Base-by-base conservation (phyloP, 2,797 vertebrate genomes). In the Xyrichtys novacula region DNA sequence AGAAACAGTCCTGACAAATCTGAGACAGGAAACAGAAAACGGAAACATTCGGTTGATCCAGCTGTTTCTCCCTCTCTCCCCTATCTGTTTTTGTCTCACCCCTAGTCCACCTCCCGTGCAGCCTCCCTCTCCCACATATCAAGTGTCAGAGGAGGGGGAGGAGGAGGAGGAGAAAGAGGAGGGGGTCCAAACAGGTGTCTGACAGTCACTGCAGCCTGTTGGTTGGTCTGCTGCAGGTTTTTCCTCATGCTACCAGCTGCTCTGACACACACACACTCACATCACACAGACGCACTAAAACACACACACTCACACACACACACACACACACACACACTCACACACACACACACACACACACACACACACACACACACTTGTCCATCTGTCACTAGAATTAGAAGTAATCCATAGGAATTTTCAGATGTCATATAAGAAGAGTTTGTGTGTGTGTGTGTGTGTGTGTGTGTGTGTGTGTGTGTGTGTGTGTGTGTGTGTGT, bases 301-400 rank as follows among this genome's bases (percentile, higher is more conserved):
- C 56, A 43, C 55, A 42, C 63, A 26, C 44, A 29, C 48, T 20
- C 50, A 42, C 50, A 42, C 59, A 28, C 59, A 36, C 68, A 62
- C 52, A 36, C 50, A 34, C 50, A 48, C 55, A 53, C 48, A 54
- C 66, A 55, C 58, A 54, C 58, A 55, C 49, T 59, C 50, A 39
- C 57, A 28, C 36, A 40, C 47, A 25, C 36, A 23, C 28, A 34
- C 55, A 61, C n/a, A 50, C 46, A 39, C 29, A 38, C 38, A 22
- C 29, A 44, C 43, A 58, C 53, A 46, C 43, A 29, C 25, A 44
- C 42, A 11, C 43, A 23, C 76, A 84, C 69, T 70, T 85, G 86
- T 90, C 91, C 92, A 93, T 94, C 88, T 93, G 92, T 92, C 89
- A 86, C 78, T 84, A 87, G 88, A 90, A 90, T 93, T 93, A 89